Conservation (phyloP, 2,888 invertebrate genomes). For the Dasysyrphus albostriatus region DNA sequence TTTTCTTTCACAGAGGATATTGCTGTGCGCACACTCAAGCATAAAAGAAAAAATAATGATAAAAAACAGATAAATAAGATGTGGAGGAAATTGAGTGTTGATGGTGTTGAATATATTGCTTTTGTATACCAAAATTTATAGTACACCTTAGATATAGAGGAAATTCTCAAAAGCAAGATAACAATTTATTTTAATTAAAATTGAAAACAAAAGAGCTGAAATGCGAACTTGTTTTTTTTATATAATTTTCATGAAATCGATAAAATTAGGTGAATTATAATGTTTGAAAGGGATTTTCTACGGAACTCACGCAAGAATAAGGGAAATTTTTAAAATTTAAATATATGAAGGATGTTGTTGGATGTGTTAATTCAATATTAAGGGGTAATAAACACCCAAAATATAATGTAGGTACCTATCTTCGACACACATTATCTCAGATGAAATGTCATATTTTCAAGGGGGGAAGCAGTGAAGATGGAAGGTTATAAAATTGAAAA, state of each 20-base stretch:
- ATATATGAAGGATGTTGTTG: too few species aligned
- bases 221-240: conserved; percentile 32
- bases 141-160: not conserved
- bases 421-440: too few species aligned
- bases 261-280: not conserved
- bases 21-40: conserved; percentile 32
- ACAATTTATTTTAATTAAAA: not conserved
- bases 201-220: conserved; percentile 39
- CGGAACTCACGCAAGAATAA: too few species aligned
- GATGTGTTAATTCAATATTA: too few species aligned
- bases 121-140: not conserved
- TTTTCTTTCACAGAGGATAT: conserved; percentile 3
- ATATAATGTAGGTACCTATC: too few species aligned
- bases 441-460: too few species aligned
- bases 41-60: not conserved
- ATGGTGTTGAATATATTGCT: conserved; percentile 21
- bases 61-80: not conserved
- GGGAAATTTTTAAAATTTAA: too few species aligned
- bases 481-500: too few species aligned
- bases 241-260: not conserved
- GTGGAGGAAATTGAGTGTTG: not conserved
- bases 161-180: not conserved
- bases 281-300: not conserved
- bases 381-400: too few species aligned
- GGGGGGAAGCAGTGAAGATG: too few species aligned